Evolutionary conservation across 2,113 vertebrate species (phyloP), one percentile per base, ranked within the genome.

Genomic region (Percopsis transmontana): DNA sequence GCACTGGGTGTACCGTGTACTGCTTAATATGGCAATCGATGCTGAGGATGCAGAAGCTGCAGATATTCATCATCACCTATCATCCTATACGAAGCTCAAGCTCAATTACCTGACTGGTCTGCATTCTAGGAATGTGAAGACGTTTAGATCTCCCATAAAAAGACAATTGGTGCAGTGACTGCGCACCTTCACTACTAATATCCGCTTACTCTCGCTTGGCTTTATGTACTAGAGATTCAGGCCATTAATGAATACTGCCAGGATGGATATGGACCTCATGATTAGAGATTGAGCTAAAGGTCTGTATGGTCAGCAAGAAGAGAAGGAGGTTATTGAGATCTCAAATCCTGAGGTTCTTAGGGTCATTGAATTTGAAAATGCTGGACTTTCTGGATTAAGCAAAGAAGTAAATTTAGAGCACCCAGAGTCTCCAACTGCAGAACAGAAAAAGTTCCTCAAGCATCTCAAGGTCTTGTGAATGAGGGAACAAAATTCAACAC

Each of bases 1-100:
- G n/a, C n/a, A n/a, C n/a, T n/a, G n/a, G n/a, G n/a, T n/a, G n/a
- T n/a, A n/a, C n/a, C n/a, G n/a, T n/a, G n/a, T n/a, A n/a, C n/a
- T n/a, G n/a, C n/a, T n/a, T n/a, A n/a, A n/a, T n/a, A 44, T 1
- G 41, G 10, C 15, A 44, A 44, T 2, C 41, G 15, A 9, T 44
- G 41, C 41, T 12, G 41, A 12, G 9, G 41, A 44, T 51, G 48
- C 48, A 51, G 13, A 59, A 52, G 58, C 58, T 40, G 42, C 42
- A 62, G 64, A 68, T 59, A 62, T 70, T 38, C 16, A 21, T 42
- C 38, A 47, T 48, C 67, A 5, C n/a, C 11, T 18, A 51, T 51
- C 48, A 10, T 6, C 11, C 48, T 51, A 18, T 18, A 44, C 41
- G 15, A 44, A 44, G 1, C 41, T 44, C 9, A 44, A 44, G n/a